phyloP scores from a whole-genome alignment of 2,797 vertebrate genomes.

The Taenioides sp. region DNA sequence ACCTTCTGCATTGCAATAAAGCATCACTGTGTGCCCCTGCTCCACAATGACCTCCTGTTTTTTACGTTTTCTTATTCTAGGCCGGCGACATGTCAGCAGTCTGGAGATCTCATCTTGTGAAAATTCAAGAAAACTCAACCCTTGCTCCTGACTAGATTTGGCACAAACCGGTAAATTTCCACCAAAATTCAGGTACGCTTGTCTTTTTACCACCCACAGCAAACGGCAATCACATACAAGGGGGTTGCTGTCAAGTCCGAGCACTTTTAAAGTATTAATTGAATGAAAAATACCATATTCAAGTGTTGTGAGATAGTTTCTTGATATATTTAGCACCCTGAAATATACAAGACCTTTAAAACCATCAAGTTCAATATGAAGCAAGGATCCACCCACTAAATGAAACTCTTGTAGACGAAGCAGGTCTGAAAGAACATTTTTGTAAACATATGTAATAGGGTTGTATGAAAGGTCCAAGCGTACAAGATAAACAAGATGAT shows the following conservation, averaged over 20 bases:
- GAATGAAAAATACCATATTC: slow-evolving; percentile 81
- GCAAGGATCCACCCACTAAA: slow-evolving; percentile 76
- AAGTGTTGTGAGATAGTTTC: slow-evolving; percentile 81
- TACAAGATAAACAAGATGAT: slow-evolving; percentile 82
- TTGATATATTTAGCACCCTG: slow-evolving; percentile 80
- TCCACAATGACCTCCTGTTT: slow-evolving; percentile 70
- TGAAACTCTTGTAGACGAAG: slow-evolving; percentile 83
- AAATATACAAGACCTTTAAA: slow-evolving; percentile 79
- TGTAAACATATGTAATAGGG: slow-evolving; percentile 78
- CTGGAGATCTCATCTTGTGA: slow-evolving; percentile 66
- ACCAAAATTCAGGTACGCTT: slow-evolving; percentile 72
- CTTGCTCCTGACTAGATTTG: slow-evolving; percentile 69
- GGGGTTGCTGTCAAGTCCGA: slow-evolving; percentile 83
- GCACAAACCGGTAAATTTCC: slow-evolving; percentile 71
- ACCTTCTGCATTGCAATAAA: slow-evolving; percentile 83
- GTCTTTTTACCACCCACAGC: slow-evolving; percentile 80
- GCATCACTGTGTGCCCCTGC: slow-evolving; percentile 78
- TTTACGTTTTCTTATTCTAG: slow-evolving; percentile 74
- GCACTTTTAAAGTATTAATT: slow-evolving; percentile 68
- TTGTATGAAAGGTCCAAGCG: slow-evolving; percentile 87
- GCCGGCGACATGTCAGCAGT: slow-evolving; percentile 79
- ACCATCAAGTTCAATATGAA: slow-evolving; percentile 73
- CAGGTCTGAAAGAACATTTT: slow-evolving; percentile 72
- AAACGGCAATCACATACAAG: slow-evolving; percentile 88
- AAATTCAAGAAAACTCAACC: slow-evolving; percentile 76